Conservation (phyloP, 2,888 invertebrate species). For the Hydriomena furcata region DNA sequence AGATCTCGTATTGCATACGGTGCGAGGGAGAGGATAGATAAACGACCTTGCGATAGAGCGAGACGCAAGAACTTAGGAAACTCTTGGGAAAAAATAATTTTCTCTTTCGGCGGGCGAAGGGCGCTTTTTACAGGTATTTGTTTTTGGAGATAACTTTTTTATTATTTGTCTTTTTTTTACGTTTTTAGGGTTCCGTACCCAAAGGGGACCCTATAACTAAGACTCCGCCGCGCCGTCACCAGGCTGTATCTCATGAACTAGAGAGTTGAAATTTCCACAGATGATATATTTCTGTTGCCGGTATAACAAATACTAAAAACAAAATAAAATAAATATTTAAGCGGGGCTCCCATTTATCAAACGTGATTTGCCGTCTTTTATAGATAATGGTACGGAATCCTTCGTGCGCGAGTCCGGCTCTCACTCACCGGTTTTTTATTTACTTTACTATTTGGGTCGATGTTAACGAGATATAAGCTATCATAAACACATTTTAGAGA, state of each 20-base stretch:
- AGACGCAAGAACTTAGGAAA: constrained; percentile 75
- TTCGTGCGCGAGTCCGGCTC: too few species aligned
- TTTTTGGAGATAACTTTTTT: constrained; percentile 46
- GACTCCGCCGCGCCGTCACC: too few species aligned
- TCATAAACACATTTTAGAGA: not conserved
- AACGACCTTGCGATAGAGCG: constrained; percentile 69
- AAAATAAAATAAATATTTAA: too few species aligned
- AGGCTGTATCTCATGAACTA: too few species aligned
- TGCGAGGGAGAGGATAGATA: constrained; percentile 65
- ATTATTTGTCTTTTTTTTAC: constrained; percentile 48
- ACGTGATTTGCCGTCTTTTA: too few species aligned
- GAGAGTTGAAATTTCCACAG: too few species aligned
- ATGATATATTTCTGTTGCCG: too few species aligned
- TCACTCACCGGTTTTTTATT: constrained; percentile 59
- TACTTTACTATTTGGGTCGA: constrained; percentile 63
- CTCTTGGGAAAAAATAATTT: constrained; percentile 80
- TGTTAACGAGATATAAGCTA: constrained; percentile 48
- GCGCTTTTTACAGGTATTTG: constrained; percentile 73
- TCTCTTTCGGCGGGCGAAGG: constrained; percentile 78
- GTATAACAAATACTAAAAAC: too few species aligned
- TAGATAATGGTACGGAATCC: too few species aligned
- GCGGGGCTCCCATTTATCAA: too few species aligned
- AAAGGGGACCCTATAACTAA: too few species aligned
- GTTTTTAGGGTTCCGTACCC: too few species aligned
- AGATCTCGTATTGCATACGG: constrained; percentile 79